Percentiles rank a stretch among this genome's conserved stretches.
Evolutionary conservation across 1,140 invertebrate species (phyloP).

Genomic region (Pissodes strobi): DNA sequence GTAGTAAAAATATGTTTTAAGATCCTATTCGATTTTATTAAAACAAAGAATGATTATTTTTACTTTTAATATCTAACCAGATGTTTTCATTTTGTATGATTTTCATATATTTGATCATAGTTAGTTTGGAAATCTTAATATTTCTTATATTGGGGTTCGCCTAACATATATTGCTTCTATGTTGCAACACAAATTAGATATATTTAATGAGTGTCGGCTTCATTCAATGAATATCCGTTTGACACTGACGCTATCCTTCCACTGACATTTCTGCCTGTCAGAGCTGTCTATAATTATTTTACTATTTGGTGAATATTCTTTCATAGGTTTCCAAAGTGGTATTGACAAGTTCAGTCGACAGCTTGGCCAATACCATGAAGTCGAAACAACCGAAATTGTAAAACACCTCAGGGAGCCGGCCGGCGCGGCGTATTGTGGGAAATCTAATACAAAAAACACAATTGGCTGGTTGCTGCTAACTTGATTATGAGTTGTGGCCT

Average conservation of each 20-base stretch:
- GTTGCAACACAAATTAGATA: not conserved
- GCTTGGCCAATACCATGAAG: conserved; percentile 31
- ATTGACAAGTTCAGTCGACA: conserved; percentile 36
- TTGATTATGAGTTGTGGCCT: not conserved
- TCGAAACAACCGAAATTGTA: not conserved
- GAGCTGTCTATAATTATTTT: not conserved
- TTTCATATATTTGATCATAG: too few relatives aligned
- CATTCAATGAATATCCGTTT: conserved; percentile 1
- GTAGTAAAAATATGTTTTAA: too few relatives aligned
- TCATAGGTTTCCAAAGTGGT: conserved; percentile 29
- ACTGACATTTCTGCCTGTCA: too few relatives aligned
- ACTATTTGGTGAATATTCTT: conserved; percentile 23
- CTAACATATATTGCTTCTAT: too few relatives aligned
- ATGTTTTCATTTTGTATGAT: too few relatives aligned
- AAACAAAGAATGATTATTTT: too few relatives aligned
- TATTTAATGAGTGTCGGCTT: not conserved
- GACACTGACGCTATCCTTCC: not conserved
- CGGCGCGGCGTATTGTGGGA: not conserved
- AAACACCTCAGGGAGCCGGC: not conserved
- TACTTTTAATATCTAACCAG: too few relatives aligned
- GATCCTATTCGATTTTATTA: too few relatives aligned
- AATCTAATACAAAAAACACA: not conserved
- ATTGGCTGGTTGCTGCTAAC: not conserved
- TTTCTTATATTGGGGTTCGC: too few relatives aligned
- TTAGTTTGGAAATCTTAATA: too few relatives aligned